A percentile compares a stretch with the other conserved stretches of the same genome.
Conservation (phyloP, 2,797 vertebrate species). For the Scomberomorus guttatus region DNA sequence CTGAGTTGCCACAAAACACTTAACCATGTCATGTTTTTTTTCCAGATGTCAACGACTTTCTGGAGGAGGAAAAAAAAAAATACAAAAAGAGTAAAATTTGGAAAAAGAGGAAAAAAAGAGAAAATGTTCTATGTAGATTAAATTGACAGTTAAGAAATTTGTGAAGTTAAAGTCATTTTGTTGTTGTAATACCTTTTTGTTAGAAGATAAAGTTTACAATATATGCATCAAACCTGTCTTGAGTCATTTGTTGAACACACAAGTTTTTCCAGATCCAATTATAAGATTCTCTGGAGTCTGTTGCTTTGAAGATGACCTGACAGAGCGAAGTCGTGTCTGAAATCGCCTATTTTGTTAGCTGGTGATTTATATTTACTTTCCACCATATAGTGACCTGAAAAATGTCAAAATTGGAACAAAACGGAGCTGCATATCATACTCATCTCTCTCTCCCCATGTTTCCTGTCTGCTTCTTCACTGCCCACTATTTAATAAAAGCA, state of each 20-base stretch:
- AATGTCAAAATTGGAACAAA: too few relatives aligned
- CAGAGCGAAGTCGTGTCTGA: too few relatives aligned
- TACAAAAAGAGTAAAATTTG: slow-evolving; percentile 41
- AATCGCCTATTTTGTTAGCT: too few relatives aligned
- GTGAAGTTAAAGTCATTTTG: slow-evolving; percentile 66
- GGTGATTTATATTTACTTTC: too few relatives aligned
- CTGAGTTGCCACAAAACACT: neutral
- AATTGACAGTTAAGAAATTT: slow-evolving; percentile 43
- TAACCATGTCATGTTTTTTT: slow-evolving; percentile 26
- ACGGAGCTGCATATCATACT: too few relatives aligned
- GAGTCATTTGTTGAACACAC: slow-evolving; percentile 57
- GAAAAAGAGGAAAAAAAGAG: neutral
- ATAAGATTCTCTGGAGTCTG: too few relatives aligned
- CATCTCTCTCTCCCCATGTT: too few relatives aligned
- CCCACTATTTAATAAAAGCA: too few relatives aligned
- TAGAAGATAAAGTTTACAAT: slow-evolving; percentile 74
- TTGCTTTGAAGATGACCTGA: too few relatives aligned
- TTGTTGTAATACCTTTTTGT: slow-evolving; percentile 83
- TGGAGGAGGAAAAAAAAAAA: slow-evolving; percentile 50
- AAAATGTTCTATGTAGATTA: slow-evolving; percentile 44
- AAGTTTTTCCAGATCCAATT: too few relatives aligned
- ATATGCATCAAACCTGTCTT: slow-evolving; percentile 74
- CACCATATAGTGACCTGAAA: too few relatives aligned
- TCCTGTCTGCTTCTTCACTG: too few relatives aligned
- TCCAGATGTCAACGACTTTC: slow-evolving; percentile 55